These are phyloP conservation scores for Oscheius sp. DNA, from an alignment of 2,888 invertebrate genomes.

Conservation along the genomic window DNA sequence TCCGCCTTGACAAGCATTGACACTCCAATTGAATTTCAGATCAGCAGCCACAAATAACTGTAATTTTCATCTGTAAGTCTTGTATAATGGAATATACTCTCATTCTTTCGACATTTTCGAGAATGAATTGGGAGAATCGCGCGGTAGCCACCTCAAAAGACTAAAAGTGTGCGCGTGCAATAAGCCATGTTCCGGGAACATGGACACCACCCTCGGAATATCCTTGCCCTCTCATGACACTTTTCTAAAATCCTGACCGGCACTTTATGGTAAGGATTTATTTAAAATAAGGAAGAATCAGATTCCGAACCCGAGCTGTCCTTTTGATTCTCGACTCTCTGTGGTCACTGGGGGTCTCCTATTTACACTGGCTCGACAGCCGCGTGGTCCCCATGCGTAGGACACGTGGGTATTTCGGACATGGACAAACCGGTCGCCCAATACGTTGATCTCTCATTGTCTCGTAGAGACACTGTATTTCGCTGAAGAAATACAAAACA, in stretches of 20 bases:
- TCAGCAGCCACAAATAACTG: too few relatives aligned
- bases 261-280: too few relatives aligned
- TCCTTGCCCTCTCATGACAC: neutral
- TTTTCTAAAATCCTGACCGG: too few relatives aligned
- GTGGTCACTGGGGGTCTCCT: slow-evolving; percentile 32
- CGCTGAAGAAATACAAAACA: slow-evolving; percentile 1
- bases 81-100: too few relatives aligned
- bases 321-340: slow-evolving; percentile 26
- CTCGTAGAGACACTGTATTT: slow-evolving; percentile 6
- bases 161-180: slow-evolving; percentile 29
- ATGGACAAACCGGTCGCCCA: slow-evolving; percentile 19
- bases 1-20: slow-evolving; percentile 6
- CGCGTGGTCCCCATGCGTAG: slow-evolving; percentile 26
- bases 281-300: neutral
- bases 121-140: slow-evolving; percentile 23
- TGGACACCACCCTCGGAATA: slow-evolving; percentile 32
- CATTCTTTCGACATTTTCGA: slow-evolving; percentile 9
- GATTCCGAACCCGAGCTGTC: slow-evolving; percentile 22
- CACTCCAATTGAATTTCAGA: too few relatives aligned
- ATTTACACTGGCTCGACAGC: slow-evolving; percentile 27
- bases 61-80: too few relatives aligned
- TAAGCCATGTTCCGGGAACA: slow-evolving; percentile 35
- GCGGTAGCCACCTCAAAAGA: slow-evolving; percentile 31
- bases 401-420: slow-evolving; percentile 25
- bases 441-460: slow-evolving; percentile 21